A percentile compares a stretch with the other conserved stretches of the same genome.
Evolutionary conservation across 2,113 vertebrate species (phyloP).

Genomic region (Atlantisia rogersi): DNA sequence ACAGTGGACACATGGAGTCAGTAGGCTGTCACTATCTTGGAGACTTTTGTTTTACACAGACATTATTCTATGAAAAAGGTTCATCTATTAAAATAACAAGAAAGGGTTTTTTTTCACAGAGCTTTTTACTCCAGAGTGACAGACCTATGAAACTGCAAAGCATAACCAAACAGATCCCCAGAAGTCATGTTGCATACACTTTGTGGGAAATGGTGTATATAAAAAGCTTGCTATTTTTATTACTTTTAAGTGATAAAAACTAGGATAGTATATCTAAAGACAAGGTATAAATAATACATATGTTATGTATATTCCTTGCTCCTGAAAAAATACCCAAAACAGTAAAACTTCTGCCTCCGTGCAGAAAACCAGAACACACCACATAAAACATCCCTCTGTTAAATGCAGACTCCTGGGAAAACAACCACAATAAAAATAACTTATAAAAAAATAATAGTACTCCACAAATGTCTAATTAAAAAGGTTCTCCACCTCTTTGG

Average conservation of each 20-base stretch:
- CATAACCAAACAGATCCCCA: not conserved
- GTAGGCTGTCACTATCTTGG: not conserved
- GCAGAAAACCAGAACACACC: not conserved
- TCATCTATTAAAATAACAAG: not conserved
- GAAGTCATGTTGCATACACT: not conserved
- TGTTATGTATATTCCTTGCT: not conserved
- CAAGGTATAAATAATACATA: not conserved
- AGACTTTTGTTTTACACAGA: not conserved
- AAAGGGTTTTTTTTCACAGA: not conserved
- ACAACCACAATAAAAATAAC: slow-evolving; percentile 56
- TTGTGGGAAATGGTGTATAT: not conserved
- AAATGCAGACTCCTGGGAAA: slow-evolving; percentile 53
- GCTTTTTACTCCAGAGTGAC: not conserved
- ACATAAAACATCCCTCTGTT: slow-evolving; percentile 28
- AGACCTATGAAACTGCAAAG: slow-evolving; percentile 9
- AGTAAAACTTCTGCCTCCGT: not conserved
- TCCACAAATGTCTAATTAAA: slow-evolving; percentile 71
- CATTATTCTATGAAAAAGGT: not conserved
- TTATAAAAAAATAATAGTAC: slow-evolving; percentile 64
- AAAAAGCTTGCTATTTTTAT: not conserved
- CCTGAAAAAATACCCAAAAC: not conserved
- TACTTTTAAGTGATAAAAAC: not conserved
- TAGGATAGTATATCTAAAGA: not conserved
- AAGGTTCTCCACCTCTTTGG: slow-evolving; percentile 53
- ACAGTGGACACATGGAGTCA: not conserved